Conservation (phyloP, 1,140 invertebrate species). For the Trigoniulus corallinus region DNA sequence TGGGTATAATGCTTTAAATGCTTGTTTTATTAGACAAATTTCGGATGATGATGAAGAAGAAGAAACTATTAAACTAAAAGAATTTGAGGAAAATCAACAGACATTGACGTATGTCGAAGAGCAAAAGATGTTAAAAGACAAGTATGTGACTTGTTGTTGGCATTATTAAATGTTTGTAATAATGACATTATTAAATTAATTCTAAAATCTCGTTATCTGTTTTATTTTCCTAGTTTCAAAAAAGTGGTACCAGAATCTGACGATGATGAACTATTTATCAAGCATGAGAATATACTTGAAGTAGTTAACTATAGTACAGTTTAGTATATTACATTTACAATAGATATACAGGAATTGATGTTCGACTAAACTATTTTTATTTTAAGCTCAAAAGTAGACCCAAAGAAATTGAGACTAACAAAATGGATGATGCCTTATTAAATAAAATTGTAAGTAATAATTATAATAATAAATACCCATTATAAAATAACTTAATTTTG, state of each 20-base stretch:
- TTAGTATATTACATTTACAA: no score
- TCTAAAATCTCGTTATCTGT: neutral
- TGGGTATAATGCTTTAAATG: neutral
- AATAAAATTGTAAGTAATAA: slow-evolving; percentile 22
- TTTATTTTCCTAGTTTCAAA: slow-evolving; percentile 17
- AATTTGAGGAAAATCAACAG: slow-evolving; percentile 1
- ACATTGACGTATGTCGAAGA: slow-evolving; percentile 44
- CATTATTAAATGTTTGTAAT: neutral
- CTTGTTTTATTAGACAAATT: slow-evolving; percentile 5
- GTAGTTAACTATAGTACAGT: no score
- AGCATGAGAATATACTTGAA: no score
- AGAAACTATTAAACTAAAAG: neutral
- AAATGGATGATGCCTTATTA: no score
- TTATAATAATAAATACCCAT: neutral
- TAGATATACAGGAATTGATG: no score
- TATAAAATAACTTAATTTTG: slow-evolving; percentile 1
- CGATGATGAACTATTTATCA: no score
- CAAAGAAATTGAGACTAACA: no score
- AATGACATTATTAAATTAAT: slow-evolving; percentile 11
- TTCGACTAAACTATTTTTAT: no score
- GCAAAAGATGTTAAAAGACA: slow-evolving; percentile 46
- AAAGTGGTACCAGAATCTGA: no score
- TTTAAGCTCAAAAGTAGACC: no score
- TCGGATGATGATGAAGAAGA: slow-evolving; percentile 7
- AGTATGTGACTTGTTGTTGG: slow-evolving; percentile 33